Evolutionary conservation across 1,140 invertebrate genomes (phyloP), one percentile per base, ranked within the genome.

Genomic region (Planococcus citri): DNA sequence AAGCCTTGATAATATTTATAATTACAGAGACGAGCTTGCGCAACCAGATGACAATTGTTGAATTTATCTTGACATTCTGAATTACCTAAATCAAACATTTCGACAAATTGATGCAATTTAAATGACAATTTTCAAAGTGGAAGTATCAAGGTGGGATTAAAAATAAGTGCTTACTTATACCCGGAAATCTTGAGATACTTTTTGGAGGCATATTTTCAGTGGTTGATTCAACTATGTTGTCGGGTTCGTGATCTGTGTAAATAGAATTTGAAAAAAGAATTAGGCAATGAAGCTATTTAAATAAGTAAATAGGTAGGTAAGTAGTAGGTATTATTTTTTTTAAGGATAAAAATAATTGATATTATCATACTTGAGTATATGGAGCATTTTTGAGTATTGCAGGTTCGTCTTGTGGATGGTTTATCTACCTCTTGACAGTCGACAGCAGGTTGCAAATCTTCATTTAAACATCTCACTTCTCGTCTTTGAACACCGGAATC

Each of bases 1-100:
- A 87, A 86, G 38, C 83, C 82, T 33, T 84, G 83, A 78, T 93
- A 93, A 78, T 89, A 92, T 70, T 86, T 84, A 76, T 91, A 91
- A 74, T 83, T 84, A 77, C 91, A 94, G 0, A 92, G 82, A 57
- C 89, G 81, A 10, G 89, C 88, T 78, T 90, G 87, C 0, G 87
- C 84, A 0, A 91, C 89, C 71, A 91, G 79, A 69, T 83, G 81
- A 76, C 91, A 94, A 76, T 89, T 89, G 12, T 78, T 74, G 72
- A 89, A 83, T 74, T 82, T 86, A 25, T 64, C 60, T 64, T 64
- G 21, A 64, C 60, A 64, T 3, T 71, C 69, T 21, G 33, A 21
- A 71, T 68, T 69, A 27, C 67, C 70, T 71, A 68, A 71, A 73
- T 60, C 17, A 22, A 71, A 20, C 10, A 51, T 17, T 9, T 2